These are phyloP conservation scores for Sciurus niger DNA, from an alignment of 2,113 vertebrate species.

Conservation along the genomic window DNA sequence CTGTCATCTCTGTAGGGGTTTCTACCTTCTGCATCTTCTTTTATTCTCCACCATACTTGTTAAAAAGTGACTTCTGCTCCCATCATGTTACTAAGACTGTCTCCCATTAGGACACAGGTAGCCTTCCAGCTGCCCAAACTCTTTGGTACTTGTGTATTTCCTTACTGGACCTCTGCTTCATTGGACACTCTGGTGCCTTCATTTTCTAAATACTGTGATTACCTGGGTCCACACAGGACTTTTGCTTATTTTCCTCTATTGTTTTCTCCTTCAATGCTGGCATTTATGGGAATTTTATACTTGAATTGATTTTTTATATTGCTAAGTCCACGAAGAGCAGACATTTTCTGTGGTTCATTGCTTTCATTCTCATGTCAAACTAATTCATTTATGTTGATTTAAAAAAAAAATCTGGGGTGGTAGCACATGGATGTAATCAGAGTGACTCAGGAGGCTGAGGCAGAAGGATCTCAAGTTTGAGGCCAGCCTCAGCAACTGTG, in stretches of 20 bases:
- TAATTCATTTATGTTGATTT: slow-evolving; percentile 9
- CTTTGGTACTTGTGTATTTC: slow-evolving; percentile 27
- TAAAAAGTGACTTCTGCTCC: neutral
- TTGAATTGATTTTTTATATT: slow-evolving; percentile 59
- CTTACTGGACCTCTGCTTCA: neutral
- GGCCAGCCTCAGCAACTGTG: too few relatives aligned
- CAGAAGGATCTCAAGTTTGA: too few relatives aligned
- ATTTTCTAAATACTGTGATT: slow-evolving; percentile 43
- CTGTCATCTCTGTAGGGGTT: neutral
- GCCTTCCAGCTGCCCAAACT: neutral
- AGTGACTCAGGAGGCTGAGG: too few relatives aligned
- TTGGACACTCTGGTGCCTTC: neutral
- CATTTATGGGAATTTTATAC: slow-evolving; percentile 39
- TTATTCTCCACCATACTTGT: neutral
- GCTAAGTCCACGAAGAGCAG: slow-evolving; percentile 40
- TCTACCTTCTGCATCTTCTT: neutral
- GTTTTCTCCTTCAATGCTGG: neutral
- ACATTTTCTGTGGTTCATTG: neutral
- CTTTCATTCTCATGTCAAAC: slow-evolving; percentile 29
- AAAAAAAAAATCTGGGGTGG: too few relatives aligned
- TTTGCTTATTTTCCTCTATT: slow-evolving; percentile 41
- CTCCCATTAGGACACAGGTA: neutral
- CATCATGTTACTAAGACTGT: neutral
- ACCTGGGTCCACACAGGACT: neutral
- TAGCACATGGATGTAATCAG: too few relatives aligned